Conservation (phyloP, 1,140 invertebrate genomes). For the Aphelenchoides fujianensis region DNA sequence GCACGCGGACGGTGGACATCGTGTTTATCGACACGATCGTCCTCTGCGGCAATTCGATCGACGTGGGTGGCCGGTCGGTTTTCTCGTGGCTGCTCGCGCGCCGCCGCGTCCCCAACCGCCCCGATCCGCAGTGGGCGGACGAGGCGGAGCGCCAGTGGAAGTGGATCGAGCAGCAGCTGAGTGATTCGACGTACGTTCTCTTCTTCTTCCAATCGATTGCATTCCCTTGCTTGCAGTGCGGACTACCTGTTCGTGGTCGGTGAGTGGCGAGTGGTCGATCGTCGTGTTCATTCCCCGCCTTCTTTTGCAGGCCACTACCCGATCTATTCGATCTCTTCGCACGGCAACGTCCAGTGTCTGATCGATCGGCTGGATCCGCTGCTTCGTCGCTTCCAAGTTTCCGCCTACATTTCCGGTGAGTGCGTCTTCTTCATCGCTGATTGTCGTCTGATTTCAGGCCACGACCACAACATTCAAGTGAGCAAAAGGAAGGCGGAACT, state of each 20-base stretch:
- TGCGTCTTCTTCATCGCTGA: too few species aligned
- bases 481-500: too few species aligned
- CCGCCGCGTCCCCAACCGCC: conserved; percentile 35
- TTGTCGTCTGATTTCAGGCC: too few species aligned
- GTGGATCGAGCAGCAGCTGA: conserved; percentile 64
- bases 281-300: too few species aligned
- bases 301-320: too few species aligned
- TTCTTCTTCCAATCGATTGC: too few species aligned
- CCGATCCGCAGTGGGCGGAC: conserved; percentile 28
- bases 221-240: too few species aligned
- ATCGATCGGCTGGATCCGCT: conserved; percentile 63
- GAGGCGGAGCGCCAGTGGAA: conserved; percentile 63
- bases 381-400: conserved; percentile 64
- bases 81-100: conserved; percentile 36
- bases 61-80: conserved; percentile 29
- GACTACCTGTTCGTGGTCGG: conserved; percentile 65
- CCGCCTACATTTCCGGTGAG: conserved; percentile 66
- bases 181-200: conserved; percentile 48
- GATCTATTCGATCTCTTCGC: conserved; percentile 65
- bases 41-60: conserved; percentile 49
- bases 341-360: conserved; percentile 65
- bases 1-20: conserved; percentile 29
- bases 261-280: too few species aligned
- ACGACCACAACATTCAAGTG: conserved; percentile 64
- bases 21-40: conserved; percentile 52